Conservation (phyloP, 2,888 invertebrate species). For the Ennomos quercinarius region DNA sequence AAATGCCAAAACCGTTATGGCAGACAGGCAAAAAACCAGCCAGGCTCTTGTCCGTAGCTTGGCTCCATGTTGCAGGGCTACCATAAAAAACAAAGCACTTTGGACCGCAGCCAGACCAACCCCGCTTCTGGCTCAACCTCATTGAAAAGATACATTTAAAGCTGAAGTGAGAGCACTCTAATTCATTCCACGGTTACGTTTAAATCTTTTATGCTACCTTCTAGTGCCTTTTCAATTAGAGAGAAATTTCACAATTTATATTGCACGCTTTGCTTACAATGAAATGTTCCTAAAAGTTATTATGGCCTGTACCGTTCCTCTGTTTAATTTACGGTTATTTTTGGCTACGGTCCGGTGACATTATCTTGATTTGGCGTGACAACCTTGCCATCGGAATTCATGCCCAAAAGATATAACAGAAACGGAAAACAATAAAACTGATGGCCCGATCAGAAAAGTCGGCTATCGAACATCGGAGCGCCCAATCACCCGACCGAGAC, state of each 20-base stretch:
- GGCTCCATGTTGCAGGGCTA: slow-evolving; percentile 62
- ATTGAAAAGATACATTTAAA: slow-evolving; percentile 77
- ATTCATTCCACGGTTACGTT: slow-evolving; percentile 62
- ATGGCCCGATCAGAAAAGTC: slow-evolving; percentile 36
- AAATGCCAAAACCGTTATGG: slow-evolving; percentile 35
- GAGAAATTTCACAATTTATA: slow-evolving; percentile 17
- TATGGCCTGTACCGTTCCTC: no score
- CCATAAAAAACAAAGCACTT: slow-evolving; percentile 80
- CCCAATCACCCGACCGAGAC: slow-evolving; percentile 45
- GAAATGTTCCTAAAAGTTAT: no score
- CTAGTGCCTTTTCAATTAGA: slow-evolving; percentile 22
- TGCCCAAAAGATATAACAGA: slow-evolving; percentile 22
- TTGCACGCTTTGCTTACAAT: no score
- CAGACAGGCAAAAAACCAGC: slow-evolving; percentile 54
- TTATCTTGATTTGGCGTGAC: slow-evolving; percentile 19
- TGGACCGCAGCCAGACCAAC: slow-evolving; percentile 73
- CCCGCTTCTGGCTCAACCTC: slow-evolving; percentile 66
- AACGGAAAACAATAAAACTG: slow-evolving; percentile 39
- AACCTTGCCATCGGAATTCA: slow-evolving; percentile 21
- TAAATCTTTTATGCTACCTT: slow-evolving; percentile 51
- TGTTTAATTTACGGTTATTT: slow-evolving; percentile 6
- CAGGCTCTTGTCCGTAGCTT: slow-evolving; percentile 67
- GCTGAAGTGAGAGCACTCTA: slow-evolving; percentile 70
- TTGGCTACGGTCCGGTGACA: slow-evolving; percentile 7
- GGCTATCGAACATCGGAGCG: slow-evolving; percentile 36